Conservation (phyloP, 2,888 invertebrate genomes). For the Pseudanteris insignis region DNA sequence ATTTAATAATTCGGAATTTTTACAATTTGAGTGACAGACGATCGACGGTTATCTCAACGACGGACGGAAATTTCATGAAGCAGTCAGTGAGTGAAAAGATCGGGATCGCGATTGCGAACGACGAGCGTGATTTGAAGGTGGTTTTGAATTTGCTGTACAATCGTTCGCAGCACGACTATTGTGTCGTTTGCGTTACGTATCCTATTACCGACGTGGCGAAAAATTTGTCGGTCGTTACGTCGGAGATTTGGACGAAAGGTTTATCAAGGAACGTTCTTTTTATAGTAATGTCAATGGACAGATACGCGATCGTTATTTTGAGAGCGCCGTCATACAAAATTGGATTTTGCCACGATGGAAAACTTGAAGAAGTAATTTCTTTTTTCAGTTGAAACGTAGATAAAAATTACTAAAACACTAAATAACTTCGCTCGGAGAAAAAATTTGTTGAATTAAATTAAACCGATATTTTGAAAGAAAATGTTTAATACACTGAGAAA, state of each 20-base stretch:
- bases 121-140: constrained; percentile 12
- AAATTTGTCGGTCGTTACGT: constrained; percentile 15
- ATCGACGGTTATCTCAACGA: constrained; percentile 18
- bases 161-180: constrained; percentile 32
- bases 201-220: constrained; percentile 2
- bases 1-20: constrained; percentile 15
- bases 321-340: constrained; percentile 17
- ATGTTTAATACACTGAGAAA: no score
- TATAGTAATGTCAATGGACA: constrained; percentile 12
- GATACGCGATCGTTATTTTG: constrained; percentile 6
- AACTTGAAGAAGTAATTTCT: constrained; percentile 23
- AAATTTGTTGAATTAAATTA: no score
- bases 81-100: constrained; percentile 23
- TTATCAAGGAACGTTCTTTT: constrained; percentile 28
- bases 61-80: constrained; percentile 16
- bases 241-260: constrained; percentile 30
- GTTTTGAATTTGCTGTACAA: constrained; percentile 20
- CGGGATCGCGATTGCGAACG: constrained; percentile 27
- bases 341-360: constrained; percentile 12
- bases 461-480: no score
- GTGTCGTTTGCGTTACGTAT: constrained; percentile 23
- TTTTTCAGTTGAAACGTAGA: background rate
- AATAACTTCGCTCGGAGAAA: no score
- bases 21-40: constrained; percentile 13
- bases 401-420: background rate